Conservation (phyloP, 1,140 invertebrate genomes). For the Chrysopa pallens region DNA sequence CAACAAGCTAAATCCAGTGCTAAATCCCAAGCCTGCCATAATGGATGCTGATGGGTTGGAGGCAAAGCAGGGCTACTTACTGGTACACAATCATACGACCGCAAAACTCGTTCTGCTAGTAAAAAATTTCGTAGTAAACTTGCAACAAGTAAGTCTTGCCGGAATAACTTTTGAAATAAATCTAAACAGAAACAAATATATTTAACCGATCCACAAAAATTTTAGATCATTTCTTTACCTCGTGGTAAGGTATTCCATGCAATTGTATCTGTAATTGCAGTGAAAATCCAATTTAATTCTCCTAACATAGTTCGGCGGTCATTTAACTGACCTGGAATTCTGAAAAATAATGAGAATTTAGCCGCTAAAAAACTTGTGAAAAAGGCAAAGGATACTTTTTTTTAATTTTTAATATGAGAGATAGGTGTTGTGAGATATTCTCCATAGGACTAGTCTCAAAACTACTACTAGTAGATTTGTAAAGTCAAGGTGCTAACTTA, state of each 20-base stretch:
- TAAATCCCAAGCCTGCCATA: constrained; percentile 96
- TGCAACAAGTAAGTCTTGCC: constrained; percentile 94
- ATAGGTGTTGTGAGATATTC: too few species aligned
- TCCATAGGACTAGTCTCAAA: too few species aligned
- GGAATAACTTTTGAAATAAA: constrained; percentile 90
- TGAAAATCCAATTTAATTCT: constrained; percentile 99
- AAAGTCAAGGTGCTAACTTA: too few species aligned
- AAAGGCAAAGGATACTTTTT: too few species aligned
- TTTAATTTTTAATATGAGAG: too few species aligned
- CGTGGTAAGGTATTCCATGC: constrained; percentile 92
- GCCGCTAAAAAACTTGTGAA: too few species aligned
- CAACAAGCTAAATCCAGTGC: constrained; percentile 84
- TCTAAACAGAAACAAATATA: constrained; percentile 34
- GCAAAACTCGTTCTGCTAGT: constrained; percentile 88
- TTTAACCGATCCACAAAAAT: background rate
- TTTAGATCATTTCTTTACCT: constrained; percentile 26
- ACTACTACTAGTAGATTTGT: too few species aligned
- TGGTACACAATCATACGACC: constrained; percentile 90
- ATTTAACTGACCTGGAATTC: constrained; percentile 86
- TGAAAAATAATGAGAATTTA: constrained; percentile 26
- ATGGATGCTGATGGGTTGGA: constrained; percentile 72
- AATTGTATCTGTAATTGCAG: constrained; percentile 99
- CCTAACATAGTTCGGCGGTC: constrained; percentile 95
- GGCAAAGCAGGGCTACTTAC: constrained; percentile 81
- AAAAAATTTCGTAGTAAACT: constrained; percentile 96